Conservation (phyloP, 2,888 invertebrate genomes). For the Ophion obscuratus region DNA sequence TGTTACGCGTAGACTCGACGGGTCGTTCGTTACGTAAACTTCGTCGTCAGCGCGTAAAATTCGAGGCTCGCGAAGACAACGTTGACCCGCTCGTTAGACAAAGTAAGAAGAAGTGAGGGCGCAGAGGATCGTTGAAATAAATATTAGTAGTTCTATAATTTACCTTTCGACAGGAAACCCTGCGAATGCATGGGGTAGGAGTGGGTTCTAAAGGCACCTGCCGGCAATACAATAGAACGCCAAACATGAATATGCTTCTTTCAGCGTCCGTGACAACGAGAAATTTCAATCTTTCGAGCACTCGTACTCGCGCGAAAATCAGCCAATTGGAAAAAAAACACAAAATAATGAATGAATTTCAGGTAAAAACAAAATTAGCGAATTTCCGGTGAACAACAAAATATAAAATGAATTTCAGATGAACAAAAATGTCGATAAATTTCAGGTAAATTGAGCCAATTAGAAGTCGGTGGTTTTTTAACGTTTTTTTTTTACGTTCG, state of each 20-base stretch:
- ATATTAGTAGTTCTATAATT: constrained; percentile 80
- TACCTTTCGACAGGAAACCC: constrained; percentile 87
- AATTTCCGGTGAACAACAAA: not conserved
- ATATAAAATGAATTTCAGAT: not conserved
- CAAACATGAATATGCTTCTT: constrained; percentile 71
- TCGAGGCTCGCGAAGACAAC: not conserved
- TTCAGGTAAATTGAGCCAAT: not conserved
- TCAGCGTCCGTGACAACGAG: not conserved
- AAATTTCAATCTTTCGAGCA: constrained; percentile 17
- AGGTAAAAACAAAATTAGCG: not conserved
- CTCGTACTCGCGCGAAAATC: not conserved
- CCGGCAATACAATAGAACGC: constrained; percentile 82
- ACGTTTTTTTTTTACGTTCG: not conserved
- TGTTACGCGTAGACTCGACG: not conserved
- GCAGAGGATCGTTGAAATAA: constrained; percentile 61
- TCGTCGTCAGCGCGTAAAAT: not conserved
- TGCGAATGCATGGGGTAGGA: constrained; percentile 84
- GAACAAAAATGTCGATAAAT: no score
- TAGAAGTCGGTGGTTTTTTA: not conserved
- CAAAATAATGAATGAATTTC: not conserved
- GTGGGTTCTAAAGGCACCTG: constrained; percentile 83
- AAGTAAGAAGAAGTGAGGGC: not conserved
- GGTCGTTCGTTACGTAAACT: not conserved
- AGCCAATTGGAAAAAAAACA: not conserved
- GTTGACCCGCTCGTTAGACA: not conserved